Conservation (phyloP, 1,140 invertebrate genomes). For the Drosophila pseudoobscura region DNA sequence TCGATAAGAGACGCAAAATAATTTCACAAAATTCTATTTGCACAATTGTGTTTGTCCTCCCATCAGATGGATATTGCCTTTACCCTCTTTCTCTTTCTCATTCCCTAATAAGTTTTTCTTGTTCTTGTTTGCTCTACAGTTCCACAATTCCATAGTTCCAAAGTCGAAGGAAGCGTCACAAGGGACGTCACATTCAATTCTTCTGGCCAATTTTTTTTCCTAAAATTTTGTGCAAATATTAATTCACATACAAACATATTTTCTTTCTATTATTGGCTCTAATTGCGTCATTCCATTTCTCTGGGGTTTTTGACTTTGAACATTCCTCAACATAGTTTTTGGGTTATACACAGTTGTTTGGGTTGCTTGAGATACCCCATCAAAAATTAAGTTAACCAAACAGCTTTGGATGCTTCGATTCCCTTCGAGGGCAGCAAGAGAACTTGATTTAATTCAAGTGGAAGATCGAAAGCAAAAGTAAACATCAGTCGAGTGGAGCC, state of each 20-base stretch:
- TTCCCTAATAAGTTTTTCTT: constrained; percentile 13
- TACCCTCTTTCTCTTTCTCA: background rate
- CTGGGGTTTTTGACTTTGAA: constrained; percentile 22
- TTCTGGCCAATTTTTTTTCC: constrained; percentile 35
- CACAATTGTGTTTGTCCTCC: constrained; percentile 50
- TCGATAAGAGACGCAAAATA: constrained; percentile 15
- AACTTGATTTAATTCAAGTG: constrained; percentile 43
- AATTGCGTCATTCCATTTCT: constrained; percentile 47
- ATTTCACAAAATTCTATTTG: constrained; percentile 46
- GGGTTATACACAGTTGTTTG: constrained; percentile 18
- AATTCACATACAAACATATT: constrained; percentile 17
- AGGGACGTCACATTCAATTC: constrained; percentile 33
- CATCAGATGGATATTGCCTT: constrained; percentile 11
- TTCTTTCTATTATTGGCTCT: constrained; percentile 28
- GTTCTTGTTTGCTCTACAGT: background rate
- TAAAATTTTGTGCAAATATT: constrained; percentile 38
- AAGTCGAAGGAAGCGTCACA: constrained; percentile 30
- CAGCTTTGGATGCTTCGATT: constrained; percentile 32
- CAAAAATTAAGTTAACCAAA: constrained; percentile 58
- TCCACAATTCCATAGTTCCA: constrained; percentile 41
- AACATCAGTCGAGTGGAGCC: constrained; percentile 49
- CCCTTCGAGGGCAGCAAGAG: constrained; percentile 30
- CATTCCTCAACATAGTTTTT: constrained; percentile 21
- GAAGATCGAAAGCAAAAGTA: constrained; percentile 57
- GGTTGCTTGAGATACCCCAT: background rate